These are phyloP conservation scores for Exaiptasia diaphana DNA, from an alignment of 64 coral and sea anemone genomes.

Conservation along the genomic window DNA sequence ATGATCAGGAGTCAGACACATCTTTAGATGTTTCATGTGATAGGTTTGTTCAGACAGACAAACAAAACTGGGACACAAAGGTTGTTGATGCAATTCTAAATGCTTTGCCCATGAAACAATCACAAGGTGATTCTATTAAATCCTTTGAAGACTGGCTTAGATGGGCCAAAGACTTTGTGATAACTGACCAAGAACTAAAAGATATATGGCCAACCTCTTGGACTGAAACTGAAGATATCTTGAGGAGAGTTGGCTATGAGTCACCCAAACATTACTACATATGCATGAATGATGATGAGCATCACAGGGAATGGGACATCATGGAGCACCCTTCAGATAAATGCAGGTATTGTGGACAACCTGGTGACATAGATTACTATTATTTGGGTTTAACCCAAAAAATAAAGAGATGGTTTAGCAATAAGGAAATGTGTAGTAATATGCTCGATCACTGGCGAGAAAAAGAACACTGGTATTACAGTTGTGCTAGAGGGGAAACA, in stretches of 20 bases:
- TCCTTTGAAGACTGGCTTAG: slow-evolving; percentile 31
- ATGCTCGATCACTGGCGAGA: slow-evolving; percentile 39
- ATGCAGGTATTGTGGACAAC: slow-evolving; percentile 15
- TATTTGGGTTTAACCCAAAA: not conserved
- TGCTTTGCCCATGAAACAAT: slow-evolving; percentile 20
- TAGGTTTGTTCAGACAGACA: slow-evolving; percentile 2
- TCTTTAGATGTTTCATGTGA: not conserved
- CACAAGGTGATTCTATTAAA: slow-evolving; percentile 39
- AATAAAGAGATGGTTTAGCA: slow-evolving; percentile 20
- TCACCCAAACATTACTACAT: slow-evolving; percentile 24
- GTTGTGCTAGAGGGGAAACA: slow-evolving; percentile 11
- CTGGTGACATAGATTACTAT: slow-evolving; percentile 14
- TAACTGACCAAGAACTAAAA: slow-evolving; percentile 35
- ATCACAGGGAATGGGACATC: slow-evolving; percentile 3
- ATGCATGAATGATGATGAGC: slow-evolving; percentile 30
- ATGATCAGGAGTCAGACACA: not conserved
- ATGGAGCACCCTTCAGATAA: not conserved
- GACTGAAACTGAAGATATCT: slow-evolving; percentile 22
- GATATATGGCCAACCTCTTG: slow-evolving; percentile 49
- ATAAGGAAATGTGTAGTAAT: slow-evolving; percentile 21
- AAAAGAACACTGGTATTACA: slow-evolving; percentile 45
- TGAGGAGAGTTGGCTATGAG: slow-evolving; percentile 25
- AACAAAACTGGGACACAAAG: slow-evolving; percentile 18
- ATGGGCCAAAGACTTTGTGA: slow-evolving; percentile 48
- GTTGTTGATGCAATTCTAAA: slow-evolving; percentile 38